These are phyloP conservation scores for Calliopum simillimum DNA, from an alignment of 2,888 invertebrate species.

Conservation along the genomic window DNA sequence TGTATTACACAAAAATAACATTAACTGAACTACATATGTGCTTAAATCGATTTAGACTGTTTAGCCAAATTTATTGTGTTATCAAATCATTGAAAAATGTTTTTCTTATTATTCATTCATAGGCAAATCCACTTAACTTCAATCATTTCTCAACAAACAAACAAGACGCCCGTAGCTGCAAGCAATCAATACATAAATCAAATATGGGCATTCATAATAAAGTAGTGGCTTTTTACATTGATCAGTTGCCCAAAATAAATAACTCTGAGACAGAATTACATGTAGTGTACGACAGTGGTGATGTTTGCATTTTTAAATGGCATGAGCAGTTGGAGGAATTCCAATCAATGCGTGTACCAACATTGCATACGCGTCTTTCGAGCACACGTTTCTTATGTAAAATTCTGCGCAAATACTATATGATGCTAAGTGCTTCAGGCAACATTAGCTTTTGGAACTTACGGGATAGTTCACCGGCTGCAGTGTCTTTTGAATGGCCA, in stretches of 20 bases:
- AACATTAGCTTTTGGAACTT: conserved; percentile 54
- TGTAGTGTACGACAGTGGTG: conserved; percentile 57
- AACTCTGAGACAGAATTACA: conserved; percentile 48
- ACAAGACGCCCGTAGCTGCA: conserved; percentile 39
- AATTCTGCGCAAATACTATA: conserved; percentile 55
- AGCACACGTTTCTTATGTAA: conserved; percentile 54
- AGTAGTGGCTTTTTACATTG: conserved; percentile 49
- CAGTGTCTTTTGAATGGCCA: conserved; percentile 49
- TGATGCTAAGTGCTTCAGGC: conserved; percentile 54
- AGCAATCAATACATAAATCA: conserved; percentile 46
- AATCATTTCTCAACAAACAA: conserved; percentile 36
- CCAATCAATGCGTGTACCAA: conserved; percentile 46
- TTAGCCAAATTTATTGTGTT: too few relatives aligned
- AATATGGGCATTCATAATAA: conserved; percentile 22
- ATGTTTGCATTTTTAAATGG: conserved; percentile 60
- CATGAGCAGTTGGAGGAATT: conserved; percentile 49
- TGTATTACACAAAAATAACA: too few relatives aligned
- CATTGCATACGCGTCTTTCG: conserved; percentile 45
- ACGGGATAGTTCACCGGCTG: conserved; percentile 49
- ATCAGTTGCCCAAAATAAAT: conserved; percentile 32
- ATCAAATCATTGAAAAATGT: too few relatives aligned
- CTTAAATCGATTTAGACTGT: not conserved
- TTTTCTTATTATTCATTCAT: too few relatives aligned
- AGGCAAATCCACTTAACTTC: conserved; percentile 45
- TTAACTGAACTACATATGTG: too few relatives aligned